Conservation (phyloP, 2,113 vertebrate species). For the Columba livia region DNA sequence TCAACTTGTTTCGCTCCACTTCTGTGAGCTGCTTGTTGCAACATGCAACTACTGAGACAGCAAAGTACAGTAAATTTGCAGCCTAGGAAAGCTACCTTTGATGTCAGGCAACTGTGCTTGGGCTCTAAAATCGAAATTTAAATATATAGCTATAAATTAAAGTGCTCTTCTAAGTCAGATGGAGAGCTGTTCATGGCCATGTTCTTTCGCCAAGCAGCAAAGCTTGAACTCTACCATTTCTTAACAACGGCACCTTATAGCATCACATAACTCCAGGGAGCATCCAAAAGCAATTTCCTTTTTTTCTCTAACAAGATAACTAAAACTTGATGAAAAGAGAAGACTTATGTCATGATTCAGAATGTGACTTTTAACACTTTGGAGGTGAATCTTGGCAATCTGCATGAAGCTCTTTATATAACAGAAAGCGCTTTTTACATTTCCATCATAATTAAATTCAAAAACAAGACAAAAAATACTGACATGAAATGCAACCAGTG, state of each 20-base stretch:
- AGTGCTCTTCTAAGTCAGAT: neutral
- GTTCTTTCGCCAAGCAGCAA: constrained; percentile 13
- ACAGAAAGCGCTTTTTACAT: neutral
- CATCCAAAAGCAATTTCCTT: constrained; percentile 62
- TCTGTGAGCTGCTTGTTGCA: constrained; percentile 13
- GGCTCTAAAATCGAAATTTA: constrained; percentile 38
- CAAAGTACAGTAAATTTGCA: constrained; percentile 26
- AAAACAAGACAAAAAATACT: neutral
- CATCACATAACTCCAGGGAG: constrained; percentile 40
- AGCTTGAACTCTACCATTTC: constrained; percentile 23
- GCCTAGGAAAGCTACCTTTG: constrained; percentile 3
- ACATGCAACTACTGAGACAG: neutral
- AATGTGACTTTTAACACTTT: constrained; percentile 38
- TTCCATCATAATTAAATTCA: neutral
- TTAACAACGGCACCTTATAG: constrained; percentile 6
- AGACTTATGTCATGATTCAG: constrained; percentile 48
- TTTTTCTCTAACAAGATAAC: neutral
- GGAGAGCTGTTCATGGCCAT: neutral
- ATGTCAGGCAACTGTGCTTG: constrained; percentile 4
- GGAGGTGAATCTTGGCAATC: constrained; percentile 44
- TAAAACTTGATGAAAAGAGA: constrained; percentile 45
- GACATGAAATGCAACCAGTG: neutral
- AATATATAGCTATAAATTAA: constrained; percentile 51
- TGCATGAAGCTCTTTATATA: constrained; percentile 14
- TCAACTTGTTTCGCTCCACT: constrained; percentile 24